Base-by-base conservation (phyloP, 2,113 vertebrate genomes). In the Carassius gibelio region DNA sequence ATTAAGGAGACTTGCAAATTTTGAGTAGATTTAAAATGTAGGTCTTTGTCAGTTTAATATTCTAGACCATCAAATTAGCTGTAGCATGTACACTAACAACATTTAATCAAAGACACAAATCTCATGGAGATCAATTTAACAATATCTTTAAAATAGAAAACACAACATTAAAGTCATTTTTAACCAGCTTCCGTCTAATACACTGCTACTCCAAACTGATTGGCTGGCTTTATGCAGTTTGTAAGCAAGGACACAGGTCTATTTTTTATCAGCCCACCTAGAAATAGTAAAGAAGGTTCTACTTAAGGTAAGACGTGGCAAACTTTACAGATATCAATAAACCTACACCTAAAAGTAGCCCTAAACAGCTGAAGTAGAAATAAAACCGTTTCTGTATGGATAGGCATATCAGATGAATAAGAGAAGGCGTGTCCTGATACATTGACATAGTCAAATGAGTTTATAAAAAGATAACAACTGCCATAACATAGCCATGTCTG, bases 1-100 rank as follows among this genome's bases (percentile, higher is more conserved):
- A 52, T 82, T 82, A 69, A 82, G 80, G 15, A 82, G 80, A 81
- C 77, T 23, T 48, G 78, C 57, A n/a, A 48, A 81, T 64, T 81
- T 17, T n/a, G 13, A 48, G 11, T 11, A 26, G 4, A n/a, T 81
- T 1, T n/a, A 69, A 69, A 30, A 52, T 69, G 4, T 55, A n/a
- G 8, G 48, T 69, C 42, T 50, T 36, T 69, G 64, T 69, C 17
- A 2, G 38, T 80, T 80, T 19, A 80, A 48, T 80, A 48, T 64
- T 64, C 14, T 1, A 80, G n/a, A 64, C 57, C 8, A 80, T 64
- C n/a, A 38, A 23, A 64, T 1, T 3, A 61, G 21, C 14, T 59
- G 34, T 9, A 80, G 38, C 61, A 10, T 45, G 57, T 21, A 48
- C 11, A 48, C 21, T 45, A 64, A 64, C 77, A 79, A 26, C n/a